Evolutionary conservation across 2,113 vertebrate genomes (phyloP).

Genomic region (Entomyzon cyanotis): DNA sequence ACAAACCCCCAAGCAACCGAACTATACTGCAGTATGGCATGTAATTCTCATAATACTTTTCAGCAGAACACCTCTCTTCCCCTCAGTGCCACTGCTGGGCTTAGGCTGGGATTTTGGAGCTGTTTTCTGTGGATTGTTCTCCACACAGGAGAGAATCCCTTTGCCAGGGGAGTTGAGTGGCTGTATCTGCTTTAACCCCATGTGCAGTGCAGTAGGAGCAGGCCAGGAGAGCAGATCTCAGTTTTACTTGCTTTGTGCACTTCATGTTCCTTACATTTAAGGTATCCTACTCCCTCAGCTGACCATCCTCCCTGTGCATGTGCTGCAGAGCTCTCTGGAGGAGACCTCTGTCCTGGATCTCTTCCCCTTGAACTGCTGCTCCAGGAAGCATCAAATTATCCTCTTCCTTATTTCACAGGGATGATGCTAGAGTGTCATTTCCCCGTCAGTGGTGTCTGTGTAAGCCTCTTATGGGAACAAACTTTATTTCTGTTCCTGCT

Average conservation of each 20-base stretch:
- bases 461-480: background rate
- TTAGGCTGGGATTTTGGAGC: background rate
- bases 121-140: background rate
- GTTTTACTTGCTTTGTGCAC: background rate
- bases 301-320: accelerated
- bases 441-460: background rate
- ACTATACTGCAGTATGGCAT: background rate
- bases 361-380: background rate
- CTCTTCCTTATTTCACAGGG: background rate
- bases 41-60: background rate
- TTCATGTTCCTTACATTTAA: background rate
- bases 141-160: background rate
- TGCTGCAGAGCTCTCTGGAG: background rate
- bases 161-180: background rate
- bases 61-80: background rate
- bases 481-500: background rate
- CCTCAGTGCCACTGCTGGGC: background rate
- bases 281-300: background rate
- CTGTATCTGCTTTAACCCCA: accelerated
- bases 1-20: background rate
- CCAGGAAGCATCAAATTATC: background rate
- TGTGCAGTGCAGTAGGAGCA: background rate
- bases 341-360: background rate
- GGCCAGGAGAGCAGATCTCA: background rate
- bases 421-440: background rate